Evolutionary conservation across 2,888 invertebrate genomes (phyloP).

Genomic region (Eupithecia subumbrata): DNA sequence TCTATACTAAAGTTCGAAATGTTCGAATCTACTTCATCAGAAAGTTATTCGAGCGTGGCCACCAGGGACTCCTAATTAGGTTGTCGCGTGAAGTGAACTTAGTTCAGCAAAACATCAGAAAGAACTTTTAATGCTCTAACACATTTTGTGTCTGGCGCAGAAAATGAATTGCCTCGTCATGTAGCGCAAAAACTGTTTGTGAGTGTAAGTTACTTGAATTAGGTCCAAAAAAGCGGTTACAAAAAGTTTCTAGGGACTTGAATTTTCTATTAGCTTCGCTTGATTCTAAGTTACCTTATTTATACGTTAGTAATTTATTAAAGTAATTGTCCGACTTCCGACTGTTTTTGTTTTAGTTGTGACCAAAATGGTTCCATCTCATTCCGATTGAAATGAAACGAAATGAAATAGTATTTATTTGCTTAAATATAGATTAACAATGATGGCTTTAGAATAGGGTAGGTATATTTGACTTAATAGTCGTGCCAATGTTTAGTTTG

Average conservation of each 20-base stretch:
- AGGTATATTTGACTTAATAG: too few species aligned
- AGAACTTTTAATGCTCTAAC: slow-evolving; percentile 27
- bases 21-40: slow-evolving; percentile 20
- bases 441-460: too few species aligned
- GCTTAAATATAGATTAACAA: too few species aligned
- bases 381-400: too few species aligned
- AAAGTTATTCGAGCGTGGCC: slow-evolving; percentile 30
- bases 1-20: slow-evolving; percentile 18
- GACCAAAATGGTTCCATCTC: too few species aligned
- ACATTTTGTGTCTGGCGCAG: slow-evolving; percentile 23
- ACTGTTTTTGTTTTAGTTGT: too few species aligned
- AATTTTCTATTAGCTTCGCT: background rate
- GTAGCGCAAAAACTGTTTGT: slow-evolving; percentile 15
- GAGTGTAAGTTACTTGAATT: background rate
- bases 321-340: too few species aligned
- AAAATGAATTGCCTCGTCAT: slow-evolving; percentile 28
- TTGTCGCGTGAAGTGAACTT: slow-evolving; percentile 37
- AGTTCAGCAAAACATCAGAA: slow-evolving; percentile 26
- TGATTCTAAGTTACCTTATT: background rate
- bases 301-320: too few species aligned
- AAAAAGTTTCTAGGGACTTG: background rate
- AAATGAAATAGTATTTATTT: too few species aligned
- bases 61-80: slow-evolving; percentile 36
- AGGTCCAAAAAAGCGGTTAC: background rate
- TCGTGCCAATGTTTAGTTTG: too few species aligned